Conservation (phyloP, 2,113 vertebrate species). For the Pangasianodon gigas region DNA sequence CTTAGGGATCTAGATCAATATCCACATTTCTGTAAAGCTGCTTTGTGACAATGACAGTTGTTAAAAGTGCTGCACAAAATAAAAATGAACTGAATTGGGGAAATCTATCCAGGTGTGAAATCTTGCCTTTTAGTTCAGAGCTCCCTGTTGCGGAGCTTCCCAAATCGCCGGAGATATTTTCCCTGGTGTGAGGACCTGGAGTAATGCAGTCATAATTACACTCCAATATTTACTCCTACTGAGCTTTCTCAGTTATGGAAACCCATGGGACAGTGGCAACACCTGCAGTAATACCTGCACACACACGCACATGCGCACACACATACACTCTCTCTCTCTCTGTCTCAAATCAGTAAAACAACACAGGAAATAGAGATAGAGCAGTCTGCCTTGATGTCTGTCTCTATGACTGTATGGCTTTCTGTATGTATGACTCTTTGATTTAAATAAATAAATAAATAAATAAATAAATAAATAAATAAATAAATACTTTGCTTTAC, state of each 20-base stretch:
- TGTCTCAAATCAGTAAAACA: not conserved
- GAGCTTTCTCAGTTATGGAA: not conserved
- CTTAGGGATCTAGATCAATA: not conserved
- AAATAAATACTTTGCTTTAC: too few species aligned
- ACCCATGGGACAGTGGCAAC: constrained; percentile 6
- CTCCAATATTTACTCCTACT: constrained; percentile 2
- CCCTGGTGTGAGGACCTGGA: constrained; percentile 18
- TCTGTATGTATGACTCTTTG: not conserved
- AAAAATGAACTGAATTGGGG: not conserved
- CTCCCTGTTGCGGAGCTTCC: not conserved
- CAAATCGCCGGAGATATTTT: not conserved
- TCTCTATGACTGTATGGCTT: not conserved
- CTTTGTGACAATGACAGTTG: not conserved
- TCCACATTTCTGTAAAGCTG: not conserved
- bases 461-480: too few species aligned
- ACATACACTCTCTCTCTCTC: not conserved
- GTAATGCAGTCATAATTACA: constrained; percentile 11
- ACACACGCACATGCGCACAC: not conserved
- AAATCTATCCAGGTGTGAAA: not conserved
- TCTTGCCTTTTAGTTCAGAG: not conserved
- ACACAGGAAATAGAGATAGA: not conserved
- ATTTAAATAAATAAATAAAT: too few species aligned
- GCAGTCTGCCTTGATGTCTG: not conserved
- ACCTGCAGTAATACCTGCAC: not conserved
- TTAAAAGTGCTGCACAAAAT: not conserved